A percentile compares a stretch with the other conserved stretches of the same genome.
Conservation (phyloP, 2,888 invertebrate species). For the Apotomis betuletana region DNA sequence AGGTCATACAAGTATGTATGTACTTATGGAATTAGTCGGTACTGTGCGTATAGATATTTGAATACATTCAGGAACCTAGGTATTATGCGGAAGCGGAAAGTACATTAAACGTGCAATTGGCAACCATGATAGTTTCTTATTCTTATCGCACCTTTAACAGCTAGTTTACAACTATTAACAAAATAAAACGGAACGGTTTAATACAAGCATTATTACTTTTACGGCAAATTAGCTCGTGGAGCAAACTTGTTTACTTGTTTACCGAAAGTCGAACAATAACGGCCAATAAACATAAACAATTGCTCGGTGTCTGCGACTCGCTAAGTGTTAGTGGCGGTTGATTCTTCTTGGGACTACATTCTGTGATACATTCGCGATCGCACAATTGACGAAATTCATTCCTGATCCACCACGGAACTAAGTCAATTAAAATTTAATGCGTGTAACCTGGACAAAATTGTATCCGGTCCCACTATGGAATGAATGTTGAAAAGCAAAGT, state of each 20-base stretch:
- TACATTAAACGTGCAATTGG: not conserved
- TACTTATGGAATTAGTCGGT: too few relatives aligned
- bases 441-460: too few relatives aligned
- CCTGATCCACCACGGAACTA: too few relatives aligned
- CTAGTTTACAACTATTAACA: constrained; percentile 22
- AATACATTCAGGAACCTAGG: too few relatives aligned
- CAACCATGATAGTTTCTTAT: constrained; percentile 4
- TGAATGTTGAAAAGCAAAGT: too few relatives aligned
- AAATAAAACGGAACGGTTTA: constrained; percentile 29
- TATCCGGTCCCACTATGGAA: too few relatives aligned
- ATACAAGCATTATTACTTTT: constrained; percentile 46
- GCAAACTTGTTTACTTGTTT: constrained; percentile 61
- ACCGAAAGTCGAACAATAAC: constrained; percentile 69
- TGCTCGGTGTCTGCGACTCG: constrained; percentile 61
- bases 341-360: constrained; percentile 33
- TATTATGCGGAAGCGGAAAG: not conserved
- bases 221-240: constrained; percentile 61
- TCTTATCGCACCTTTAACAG: constrained; percentile 17
- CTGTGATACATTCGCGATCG: not conserved
- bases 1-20: too few relatives aligned
- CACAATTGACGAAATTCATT: too few relatives aligned
- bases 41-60: too few relatives aligned
- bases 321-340: constrained; percentile 52
- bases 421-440: too few relatives aligned
- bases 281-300: constrained; percentile 76